Evolutionary conservation across 2,888 invertebrate genomes (phyloP), one percentile per base, ranked within the genome.

Genomic region (Crioceris asparagi): DNA sequence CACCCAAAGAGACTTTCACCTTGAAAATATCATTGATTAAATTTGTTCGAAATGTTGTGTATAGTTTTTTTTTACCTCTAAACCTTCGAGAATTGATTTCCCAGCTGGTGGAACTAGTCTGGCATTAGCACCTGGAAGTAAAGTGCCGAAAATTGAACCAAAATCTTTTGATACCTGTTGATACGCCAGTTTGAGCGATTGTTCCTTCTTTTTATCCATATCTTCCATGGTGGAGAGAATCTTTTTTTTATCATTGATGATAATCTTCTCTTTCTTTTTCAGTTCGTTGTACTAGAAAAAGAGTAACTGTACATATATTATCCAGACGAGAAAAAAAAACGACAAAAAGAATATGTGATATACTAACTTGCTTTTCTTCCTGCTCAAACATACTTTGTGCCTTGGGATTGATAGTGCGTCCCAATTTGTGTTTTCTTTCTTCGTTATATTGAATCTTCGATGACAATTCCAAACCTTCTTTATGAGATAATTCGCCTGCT

Each of bases 121-220:
- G 0, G 96, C 94, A 52, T 82, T 73, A 1, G 96, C 85, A 1
- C 93, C 94, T 2, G 93, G 91, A 50, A 98, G 69, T 44, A 98
- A 69, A 2, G 86, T 81, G 43, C 80, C 77, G 67, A 97, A 97
- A 60, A 98, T 98, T 18, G 87, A 83, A 7, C 90, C 87, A 64
- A 98, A 97, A 69, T 97, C 94, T 57, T 74, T 71, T 59, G 91
- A 91, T 1, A 98, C 92, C 55, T 80, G 79, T 48, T 78, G 74
- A 74, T 86, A 88, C 2, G 97, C 96, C 36, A 76, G 69, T 36
- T 77, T 67, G 11, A 97, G 67, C 7, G 88, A 84, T 46, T 74
- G 73, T 54, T 83, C 81, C 64, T 97, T 97, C 67, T 92, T 87
- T 53, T 83, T 79, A 62, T 98, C 97, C 57, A 97, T 70, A 57